Conservation (phyloP, 2,888 invertebrate species). For the Ferdinandea cuprea region DNA sequence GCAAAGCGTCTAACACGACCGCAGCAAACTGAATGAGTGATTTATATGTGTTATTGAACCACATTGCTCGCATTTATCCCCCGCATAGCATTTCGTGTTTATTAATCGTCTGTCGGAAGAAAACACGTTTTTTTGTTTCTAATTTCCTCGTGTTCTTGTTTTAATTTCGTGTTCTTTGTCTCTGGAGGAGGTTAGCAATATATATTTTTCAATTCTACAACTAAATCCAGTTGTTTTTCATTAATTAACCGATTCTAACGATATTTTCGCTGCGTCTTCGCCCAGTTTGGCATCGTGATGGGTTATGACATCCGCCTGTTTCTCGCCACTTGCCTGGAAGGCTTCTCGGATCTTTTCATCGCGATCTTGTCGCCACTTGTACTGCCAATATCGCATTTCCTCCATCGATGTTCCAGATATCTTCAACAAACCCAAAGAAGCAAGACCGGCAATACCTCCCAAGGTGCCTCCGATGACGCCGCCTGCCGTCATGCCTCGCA, state of each 20-base stretch:
- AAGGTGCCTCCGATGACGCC: slow-evolving; percentile 86
- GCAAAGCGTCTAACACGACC: slow-evolving; percentile 93
- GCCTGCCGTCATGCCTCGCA: slow-evolving; percentile 88
- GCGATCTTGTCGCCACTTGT: slow-evolving; percentile 83
- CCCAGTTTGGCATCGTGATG: slow-evolving; percentile 79
- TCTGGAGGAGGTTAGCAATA: slow-evolving; percentile 58
- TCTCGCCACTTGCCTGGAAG: slow-evolving; percentile 75
- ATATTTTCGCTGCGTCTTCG: slow-evolving; percentile 77
- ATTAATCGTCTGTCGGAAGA: slow-evolving; percentile 27
- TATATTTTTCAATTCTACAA: slow-evolving; percentile 64
- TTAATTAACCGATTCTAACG: slow-evolving; percentile 79
- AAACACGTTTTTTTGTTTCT: slow-evolving; percentile 38
- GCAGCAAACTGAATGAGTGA: slow-evolving; percentile 83
- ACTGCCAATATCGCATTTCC: slow-evolving; percentile 86
- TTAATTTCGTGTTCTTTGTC: slow-evolving; percentile 59
- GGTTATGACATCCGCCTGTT: slow-evolving; percentile 76
- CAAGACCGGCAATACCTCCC: slow-evolving; percentile 86
- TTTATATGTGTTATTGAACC: slow-evolving; percentile 16
- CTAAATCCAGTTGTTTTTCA: not conserved
- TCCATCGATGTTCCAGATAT: slow-evolving; percentile 86
- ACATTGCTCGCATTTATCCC: slow-evolving; percentile 66
- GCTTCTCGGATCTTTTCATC: slow-evolving; percentile 81
- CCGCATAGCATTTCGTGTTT: slow-evolving; percentile 55
- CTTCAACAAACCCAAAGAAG: slow-evolving; percentile 85
- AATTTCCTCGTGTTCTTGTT: slow-evolving; percentile 45